phyloP scores from a whole-genome alignment of 2,113 vertebrate genomes.

The Gallinago undulata region DNA sequence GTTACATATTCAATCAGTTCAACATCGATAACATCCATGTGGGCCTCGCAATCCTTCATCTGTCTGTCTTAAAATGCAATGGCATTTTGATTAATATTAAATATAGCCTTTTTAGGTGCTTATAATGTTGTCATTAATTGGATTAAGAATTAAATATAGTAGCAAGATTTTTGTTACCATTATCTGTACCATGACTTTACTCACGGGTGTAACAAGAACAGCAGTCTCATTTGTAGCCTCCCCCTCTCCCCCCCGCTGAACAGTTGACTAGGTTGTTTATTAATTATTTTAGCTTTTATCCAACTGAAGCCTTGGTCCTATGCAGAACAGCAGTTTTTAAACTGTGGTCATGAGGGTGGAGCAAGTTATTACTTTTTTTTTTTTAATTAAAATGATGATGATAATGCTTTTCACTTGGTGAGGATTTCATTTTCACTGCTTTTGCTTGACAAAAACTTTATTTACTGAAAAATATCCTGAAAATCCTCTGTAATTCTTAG shows the following conservation, averaged over 20 bases:
- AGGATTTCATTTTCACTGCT: neutral
- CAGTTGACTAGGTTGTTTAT: neutral
- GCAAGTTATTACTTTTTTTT: neutral
- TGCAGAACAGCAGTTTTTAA: neutral
- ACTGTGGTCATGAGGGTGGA: neutral
- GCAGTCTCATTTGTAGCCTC: neutral
- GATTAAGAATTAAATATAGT: neutral
- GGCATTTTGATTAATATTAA: neutral
- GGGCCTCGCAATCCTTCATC: neutral
- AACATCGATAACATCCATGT: neutral
- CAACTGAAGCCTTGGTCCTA: neutral
- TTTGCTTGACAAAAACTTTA: neutral
- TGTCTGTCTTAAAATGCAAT: neutral
- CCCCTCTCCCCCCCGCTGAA: neutral
- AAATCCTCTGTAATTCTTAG: neutral
- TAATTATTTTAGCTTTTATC: neutral
- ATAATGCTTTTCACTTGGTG: neutral
- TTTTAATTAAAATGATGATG: neutral
- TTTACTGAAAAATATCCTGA: neutral
- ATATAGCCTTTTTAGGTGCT: neutral
- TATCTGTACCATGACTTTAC: neutral
- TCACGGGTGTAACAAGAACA: neutral
- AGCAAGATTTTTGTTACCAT: neutral
- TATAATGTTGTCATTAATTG: neutral
- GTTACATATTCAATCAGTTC: neutral